Conservation (phyloP, 2,797 vertebrate species). For the Coracias cyanogaster region DNA sequence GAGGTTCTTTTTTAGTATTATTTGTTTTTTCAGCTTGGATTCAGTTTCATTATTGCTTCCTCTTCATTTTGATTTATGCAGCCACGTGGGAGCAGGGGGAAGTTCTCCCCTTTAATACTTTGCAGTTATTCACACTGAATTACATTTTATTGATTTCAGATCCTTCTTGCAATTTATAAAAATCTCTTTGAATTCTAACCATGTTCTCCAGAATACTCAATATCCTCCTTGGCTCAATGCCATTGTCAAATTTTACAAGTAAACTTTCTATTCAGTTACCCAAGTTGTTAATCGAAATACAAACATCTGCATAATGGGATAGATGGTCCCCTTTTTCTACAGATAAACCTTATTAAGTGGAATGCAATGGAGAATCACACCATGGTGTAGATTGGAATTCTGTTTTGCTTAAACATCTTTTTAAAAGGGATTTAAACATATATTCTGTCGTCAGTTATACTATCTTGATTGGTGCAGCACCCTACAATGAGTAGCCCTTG, state of each 20-base stretch:
- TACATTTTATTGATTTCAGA: neutral
- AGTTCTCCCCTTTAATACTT: neutral
- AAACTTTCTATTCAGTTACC: neutral
- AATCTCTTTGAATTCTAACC: neutral
- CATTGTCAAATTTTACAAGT: neutral
- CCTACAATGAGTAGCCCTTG: neutral
- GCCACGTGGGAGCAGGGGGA: fast-evolving
- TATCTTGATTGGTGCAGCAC: neutral
- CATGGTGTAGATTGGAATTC: neutral
- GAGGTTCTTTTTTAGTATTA: neutral
- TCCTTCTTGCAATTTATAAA: neutral
- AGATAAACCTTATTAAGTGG: neutral
- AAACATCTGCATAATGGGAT: neutral
- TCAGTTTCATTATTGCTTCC: neutral
- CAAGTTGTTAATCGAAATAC: neutral
- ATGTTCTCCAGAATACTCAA: neutral
- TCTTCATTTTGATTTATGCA: neutral
- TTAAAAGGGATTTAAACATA: neutral
- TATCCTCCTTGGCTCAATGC: neutral
- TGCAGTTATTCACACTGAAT: neutral
- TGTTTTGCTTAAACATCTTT: neutral
- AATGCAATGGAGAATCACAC: neutral
- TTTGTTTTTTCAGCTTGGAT: neutral
- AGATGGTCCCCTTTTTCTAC: neutral
- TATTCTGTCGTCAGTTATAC: neutral